Base-by-base conservation (phyloP, 2,113 vertebrate species). In the Corvus moneduloides region DNA sequence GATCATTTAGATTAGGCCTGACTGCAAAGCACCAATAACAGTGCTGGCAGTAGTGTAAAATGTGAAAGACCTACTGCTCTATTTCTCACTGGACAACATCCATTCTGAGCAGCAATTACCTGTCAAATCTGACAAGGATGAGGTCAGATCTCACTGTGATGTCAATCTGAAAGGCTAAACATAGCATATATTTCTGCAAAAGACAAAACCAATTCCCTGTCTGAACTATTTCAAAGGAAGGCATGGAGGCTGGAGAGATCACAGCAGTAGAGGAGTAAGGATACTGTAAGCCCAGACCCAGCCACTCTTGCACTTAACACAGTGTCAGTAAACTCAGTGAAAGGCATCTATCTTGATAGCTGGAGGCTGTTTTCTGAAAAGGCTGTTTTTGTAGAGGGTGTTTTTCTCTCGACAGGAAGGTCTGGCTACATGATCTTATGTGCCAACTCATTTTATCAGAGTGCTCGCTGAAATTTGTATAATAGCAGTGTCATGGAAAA, bases 351-450 rank as follows among this genome's bases (percentile, higher is more conserved):
- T 46, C 44, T 54, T 62, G 49, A 23, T 17, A 49, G 66, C 74
- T 89, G 58, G 41, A 87, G 87, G 91, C 62, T 96, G 61, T 84
- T 92, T 92, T 68, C 62, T 79, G 77, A 84, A 75, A 81, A 84
- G 41, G 6, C 21, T 93, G 51, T 4, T 87, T 94, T 80, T 75
- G 32, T 59, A 76, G 14, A 77, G 4, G 10, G 28, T 32, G 30
- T 89, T 82, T 89, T 52, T 46, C 51, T 80, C 67, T 74, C 2
- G 3, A 30, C 56, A 63, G 73, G 76, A 93, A 84, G 33, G 18
- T 84, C 79, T 86, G 44, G 24, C 44, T 76, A 49, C 51, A 35
- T 0, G 1, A 39, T 59, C 11, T 1, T 64, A 35, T 4, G 24
- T 17, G 17, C 10, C 44, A 79, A 11, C 41, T 78, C 32, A 43